Base-by-base conservation (phyloP, 2,113 vertebrate species). In the Salvelinus sp. region DNA sequence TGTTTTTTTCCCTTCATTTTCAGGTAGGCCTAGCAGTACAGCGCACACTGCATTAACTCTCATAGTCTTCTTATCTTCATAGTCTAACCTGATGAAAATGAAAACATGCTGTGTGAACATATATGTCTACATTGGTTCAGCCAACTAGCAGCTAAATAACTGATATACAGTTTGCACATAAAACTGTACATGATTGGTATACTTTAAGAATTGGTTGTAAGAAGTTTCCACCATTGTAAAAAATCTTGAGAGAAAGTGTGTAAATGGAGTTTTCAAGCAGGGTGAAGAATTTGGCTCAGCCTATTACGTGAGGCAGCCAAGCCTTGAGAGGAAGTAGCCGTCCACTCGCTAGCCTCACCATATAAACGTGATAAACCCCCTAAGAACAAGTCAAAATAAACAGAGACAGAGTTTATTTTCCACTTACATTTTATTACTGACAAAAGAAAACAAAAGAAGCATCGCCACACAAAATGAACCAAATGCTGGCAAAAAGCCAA, bases 341-440 rank as follows among this genome's bases (percentile, higher is more conserved):
- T 54, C 16, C 13, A 54, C n/a, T 13, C 18, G 6, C 18, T 22
- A 62, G 58, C 18, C 58, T 62, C 16, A 16, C 58, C n/a, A 62
- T 62, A 23, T 23, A 22, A 22, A 62, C 0, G 16, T n/a, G 58
- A n/a, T 4, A 62, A 7, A 62, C 58, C n/a, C n/a, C 1, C 9
- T 44, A 44, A 44, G 38, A 62, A 33, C 12, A 7, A 38, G 9
- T 20, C n/a, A 7, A 27, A 70, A 89, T 88, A 83, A 88, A 10
- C 22, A 84, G 60, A 38, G 33, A 38, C 33, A 30, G 60, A 65
- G 72, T 70, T 48, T 3, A 16, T 64, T 70, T 58, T 80, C 74
- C 89, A 92, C 91, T 95, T 97, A 96, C 90, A 93, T 71, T 97
- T 98, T 98, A 98, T 98, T 98, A 97, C 93, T 96, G 97, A 97